Base-by-base conservation (phyloP, 2,113 vertebrate species). In the Cercopithecus mona region DNA sequence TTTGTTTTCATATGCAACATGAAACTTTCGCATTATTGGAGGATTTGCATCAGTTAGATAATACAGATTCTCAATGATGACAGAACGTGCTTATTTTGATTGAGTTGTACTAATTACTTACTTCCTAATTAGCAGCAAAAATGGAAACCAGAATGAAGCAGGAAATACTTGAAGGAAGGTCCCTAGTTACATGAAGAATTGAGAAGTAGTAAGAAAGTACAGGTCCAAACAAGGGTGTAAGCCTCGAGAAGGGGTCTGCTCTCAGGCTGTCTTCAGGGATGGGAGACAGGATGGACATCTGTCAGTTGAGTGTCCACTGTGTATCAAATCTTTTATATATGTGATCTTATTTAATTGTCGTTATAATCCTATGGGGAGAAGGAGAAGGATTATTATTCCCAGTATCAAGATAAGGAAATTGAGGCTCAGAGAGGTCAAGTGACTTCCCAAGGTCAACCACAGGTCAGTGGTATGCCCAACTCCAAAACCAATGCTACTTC, bases 1-100 rank as follows among this genome's bases (percentile, higher is more conserved):
- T 97, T 92, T 97, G 78, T 97, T 98, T 97, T 97, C 93, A 83
- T 72, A 89, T 89, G 79, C 86, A 97, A 94, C 88, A 85, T 88
- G 86, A 95, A 97, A 96, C 55, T 89, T 95, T 95, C 73, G 89
- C 79, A 87, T 95, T 96, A 93, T 93, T 23, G 20, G 80, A 94
- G 75, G 61, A 95, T 97, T 97, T 95, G 80, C 83, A 93, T 93
- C 79, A 79, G 86, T 93, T 92, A 95, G 96, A 89, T 97, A 64
- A 94, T 87, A 93, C 30, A 95, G 38, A 92, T 89, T 93, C 43
- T 91, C 91, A 80, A 64, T 72, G 72, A 89, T 87, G 85, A 95
- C 70, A 95, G 93, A 93, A 92, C 43, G 81, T 80, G 57, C 57
- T 97, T 61, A 91, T 95, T 96, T 97, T 94, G 82, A 84, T 38